Evolutionary conservation across 2,888 invertebrate genomes (phyloP), one percentile per base, ranked within the genome.

Genomic region (Chloroclystis v-ata): DNA sequence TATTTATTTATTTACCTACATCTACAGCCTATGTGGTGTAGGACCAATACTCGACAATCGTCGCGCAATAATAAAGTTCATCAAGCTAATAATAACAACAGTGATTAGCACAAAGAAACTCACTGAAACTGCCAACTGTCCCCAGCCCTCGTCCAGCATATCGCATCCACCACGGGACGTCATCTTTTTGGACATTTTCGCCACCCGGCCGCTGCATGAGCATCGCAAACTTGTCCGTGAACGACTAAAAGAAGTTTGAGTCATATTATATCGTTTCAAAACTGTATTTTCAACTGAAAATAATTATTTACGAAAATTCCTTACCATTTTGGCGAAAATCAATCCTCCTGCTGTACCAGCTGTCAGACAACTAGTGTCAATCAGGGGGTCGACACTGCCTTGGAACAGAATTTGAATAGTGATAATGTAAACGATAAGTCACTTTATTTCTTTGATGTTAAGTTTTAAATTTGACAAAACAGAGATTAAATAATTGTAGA

Each of bases 121-220:
- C 89, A 96, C 96, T 90, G 78, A 93, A 90, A 77, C 95, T 93
- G 75, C 94, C 96, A 75, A 94, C 91, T 60, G 95, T 94, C 57
- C 96, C 97, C 65, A 96, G 86, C 60, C 92, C 91, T 71, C 95
- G 91, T 63, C 93, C 95, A 76, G 92, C 94, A 85, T 95, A 95
- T 84, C 94, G 95, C 90, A 96, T 90, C 92, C 94, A 96, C 95
- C 95, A 95, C 60, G 96, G 94, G 61, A 93, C 91, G 80, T 94
- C 95, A 81, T 95, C 95, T 89, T 93, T 93, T 60, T 92, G 91
- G 57, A 87, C 90, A 65, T 91, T 91, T 79, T 94, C 94, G 76
- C 93, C 93, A 61, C 94, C 94, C 56, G 95, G 95, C 69, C 94
- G 91, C 68, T 93, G 91, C 93, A 95, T 92, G 61, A 95, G 89